Conservation (phyloP, 2,888 invertebrate genomes). For the Macrosoma leucophasiata region DNA sequence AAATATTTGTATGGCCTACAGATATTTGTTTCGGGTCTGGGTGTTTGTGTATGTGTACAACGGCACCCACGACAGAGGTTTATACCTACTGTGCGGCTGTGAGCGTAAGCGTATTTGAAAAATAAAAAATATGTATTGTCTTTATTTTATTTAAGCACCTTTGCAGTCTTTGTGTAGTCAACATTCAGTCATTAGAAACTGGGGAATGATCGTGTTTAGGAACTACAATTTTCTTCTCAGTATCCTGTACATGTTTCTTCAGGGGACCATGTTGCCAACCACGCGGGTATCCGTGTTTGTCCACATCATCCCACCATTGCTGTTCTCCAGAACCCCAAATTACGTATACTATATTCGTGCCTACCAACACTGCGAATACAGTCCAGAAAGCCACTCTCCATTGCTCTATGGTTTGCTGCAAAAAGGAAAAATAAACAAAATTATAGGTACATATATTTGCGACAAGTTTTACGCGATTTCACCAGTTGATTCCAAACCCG, state of each 20-base stretch:
- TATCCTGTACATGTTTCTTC: slow-evolving; percentile 34
- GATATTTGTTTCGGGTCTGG: no score
- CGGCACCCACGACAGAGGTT: no score
- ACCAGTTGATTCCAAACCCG: no score
- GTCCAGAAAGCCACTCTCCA: slow-evolving; percentile 90
- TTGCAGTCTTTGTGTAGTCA: no score
- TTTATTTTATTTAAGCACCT: no score
- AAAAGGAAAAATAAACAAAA: no score
- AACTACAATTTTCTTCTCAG: slow-evolving; percentile 52
- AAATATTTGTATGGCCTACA: no score
- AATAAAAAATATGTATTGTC: not conserved
- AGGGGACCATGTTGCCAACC: slow-evolving; percentile 59
- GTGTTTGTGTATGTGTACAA: no score
- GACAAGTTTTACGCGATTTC: no score
- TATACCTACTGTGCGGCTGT: no score
- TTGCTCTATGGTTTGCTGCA: slow-evolving; percentile 77
- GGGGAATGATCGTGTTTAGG: slow-evolving; percentile 64
- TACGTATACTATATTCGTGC: slow-evolving; percentile 81
- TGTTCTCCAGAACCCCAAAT: slow-evolving; percentile 85
- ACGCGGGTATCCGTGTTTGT: slow-evolving; percentile 58
- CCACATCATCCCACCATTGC: slow-evolving; percentile 84
- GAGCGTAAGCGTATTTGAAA: not conserved
- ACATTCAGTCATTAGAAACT: slow-evolving; percentile 37
- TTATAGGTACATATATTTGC: no score
- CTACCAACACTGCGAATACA: slow-evolving; percentile 78